Base-by-base conservation (phyloP, 2,888 invertebrate species). In the Seira ritae region DNA sequence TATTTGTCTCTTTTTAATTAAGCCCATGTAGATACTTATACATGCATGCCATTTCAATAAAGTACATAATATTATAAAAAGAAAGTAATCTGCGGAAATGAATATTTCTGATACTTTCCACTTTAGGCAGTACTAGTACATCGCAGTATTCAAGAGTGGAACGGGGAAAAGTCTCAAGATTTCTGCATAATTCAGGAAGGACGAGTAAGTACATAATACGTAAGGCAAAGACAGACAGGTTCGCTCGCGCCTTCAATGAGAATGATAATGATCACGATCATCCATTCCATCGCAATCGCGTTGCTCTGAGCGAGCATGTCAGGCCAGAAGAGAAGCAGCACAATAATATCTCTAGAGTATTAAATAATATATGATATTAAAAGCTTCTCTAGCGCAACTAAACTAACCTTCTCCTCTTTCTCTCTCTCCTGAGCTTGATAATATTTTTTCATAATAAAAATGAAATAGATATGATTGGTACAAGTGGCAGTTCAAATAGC, bases 361-460 rank as follows among this genome's bases (percentile, higher is more conserved):
- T 80, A 60, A 80, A 80, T 80, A 80, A 80, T 74, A 62, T 74
- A 80, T 80, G 74, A 80, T 68, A 73, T 73, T 80, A 80, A 80
- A 73, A 73, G 73, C 65, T 69, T 70, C 50, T 50, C 6, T 50
- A 50, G 31, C 31, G 31, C n/a, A n/a, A n/a, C n/a, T n/a, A n/a
- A n/a, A 31, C 8, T 8, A 31, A 4, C 31, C 31, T 31, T 31
- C 50, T 50, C 15, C 50, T 4, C 31, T 4, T 50, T 50, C 15
- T 50, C 17, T 50, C 3, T n/a, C 50, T 50, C 12, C 3, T 50
- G 12, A n/a, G 15, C 50, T 50, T 50, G 50, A 8, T n/a, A 50
- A n/a, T n/a, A n/a, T n/a, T n/a, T n/a, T 50, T 50, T 50, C 50
- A 50, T 50, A 50, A 50, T 50, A n/a, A 50, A 50, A 50, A 50